These are phyloP conservation scores for Sciurus niger DNA, from an alignment of 2,113 vertebrate genomes.

Conservation along the genomic window DNA sequence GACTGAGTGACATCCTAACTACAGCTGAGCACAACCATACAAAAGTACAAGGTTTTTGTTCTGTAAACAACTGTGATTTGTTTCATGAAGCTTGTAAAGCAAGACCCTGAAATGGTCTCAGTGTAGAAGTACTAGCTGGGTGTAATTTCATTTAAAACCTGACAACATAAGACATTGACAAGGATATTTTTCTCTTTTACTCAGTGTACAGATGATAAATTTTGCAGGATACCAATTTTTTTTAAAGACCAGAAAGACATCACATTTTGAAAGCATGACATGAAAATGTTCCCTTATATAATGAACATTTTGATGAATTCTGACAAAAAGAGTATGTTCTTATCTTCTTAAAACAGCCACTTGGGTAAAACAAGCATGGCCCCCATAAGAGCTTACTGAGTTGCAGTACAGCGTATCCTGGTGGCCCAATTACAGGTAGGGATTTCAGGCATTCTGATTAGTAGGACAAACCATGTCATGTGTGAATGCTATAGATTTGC, in stretches of 20 bases:
- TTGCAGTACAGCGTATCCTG: neutral
- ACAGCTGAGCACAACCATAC: neutral
- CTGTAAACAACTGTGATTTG: neutral
- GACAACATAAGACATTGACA: neutral
- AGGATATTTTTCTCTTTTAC: neutral
- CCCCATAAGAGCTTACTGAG: neutral
- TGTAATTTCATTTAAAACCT: conserved; percentile 13
- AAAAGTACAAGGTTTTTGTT: neutral
- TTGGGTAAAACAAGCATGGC: conserved; percentile 69
- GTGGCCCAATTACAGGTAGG: neutral
- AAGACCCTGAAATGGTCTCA: neutral
- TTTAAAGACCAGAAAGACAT: conserved; percentile 56
- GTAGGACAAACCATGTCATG: neutral
- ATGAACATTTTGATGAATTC: conserved; percentile 76
- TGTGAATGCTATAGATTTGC: neutral
- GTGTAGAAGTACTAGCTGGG: neutral
- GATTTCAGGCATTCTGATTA: neutral
- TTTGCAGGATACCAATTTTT: conserved; percentile 45
- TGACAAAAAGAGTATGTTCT: conserved; percentile 57
- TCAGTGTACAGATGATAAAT: conserved; percentile 16
- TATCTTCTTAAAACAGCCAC: conserved; percentile 49
- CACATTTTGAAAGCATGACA: conserved; percentile 33
- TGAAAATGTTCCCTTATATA: neutral
- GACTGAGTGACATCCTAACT: neutral
- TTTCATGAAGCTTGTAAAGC: neutral